A percentile compares a stretch with the other conserved stretches of the same genome.
Conservation (phyloP, 2,888 invertebrate species). For the Kryphioiulus occultus region DNA sequence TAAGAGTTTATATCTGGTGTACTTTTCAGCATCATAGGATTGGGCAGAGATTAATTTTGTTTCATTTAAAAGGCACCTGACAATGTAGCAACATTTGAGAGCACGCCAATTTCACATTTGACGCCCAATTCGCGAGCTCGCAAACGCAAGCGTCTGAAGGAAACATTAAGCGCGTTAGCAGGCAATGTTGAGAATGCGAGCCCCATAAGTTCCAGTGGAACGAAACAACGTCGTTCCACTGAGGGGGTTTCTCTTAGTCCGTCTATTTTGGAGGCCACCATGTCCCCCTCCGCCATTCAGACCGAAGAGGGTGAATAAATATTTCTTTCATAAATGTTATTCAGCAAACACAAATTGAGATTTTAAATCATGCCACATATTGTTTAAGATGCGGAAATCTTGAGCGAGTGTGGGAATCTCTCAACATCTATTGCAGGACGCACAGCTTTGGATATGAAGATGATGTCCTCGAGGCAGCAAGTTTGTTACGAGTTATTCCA, state of each 20-base stretch:
- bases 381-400: not conserved
- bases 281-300: constrained; percentile 72
- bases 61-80: not conserved
- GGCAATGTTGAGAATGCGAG: constrained; percentile 52
- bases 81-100: not conserved
- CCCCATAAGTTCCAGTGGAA: constrained; percentile 60
- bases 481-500: constrained; percentile 91
- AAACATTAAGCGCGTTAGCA: constrained; percentile 69
- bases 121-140: constrained; percentile 66
- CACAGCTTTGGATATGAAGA: constrained; percentile 66
- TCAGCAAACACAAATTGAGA: not conserved
- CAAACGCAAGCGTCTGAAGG: constrained; percentile 81
- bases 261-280: constrained; percentile 87
- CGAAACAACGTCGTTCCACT: constrained; percentile 76
- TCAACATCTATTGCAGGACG: not conserved
- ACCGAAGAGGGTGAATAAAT: not conserved
- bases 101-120: constrained; percentile 38
- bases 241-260: constrained; percentile 85
- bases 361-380: not conserved
- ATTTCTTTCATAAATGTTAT: not conserved
- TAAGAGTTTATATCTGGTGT: constrained; percentile 64
- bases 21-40: constrained; percentile 52
- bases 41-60: constrained; percentile 2
- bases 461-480: constrained; percentile 78
- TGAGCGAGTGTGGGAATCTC: not conserved